Evolutionary conservation across 2,888 invertebrate genomes (phyloP), one percentile per base, ranked within the genome.

Genomic region (Trilocha varians): DNA sequence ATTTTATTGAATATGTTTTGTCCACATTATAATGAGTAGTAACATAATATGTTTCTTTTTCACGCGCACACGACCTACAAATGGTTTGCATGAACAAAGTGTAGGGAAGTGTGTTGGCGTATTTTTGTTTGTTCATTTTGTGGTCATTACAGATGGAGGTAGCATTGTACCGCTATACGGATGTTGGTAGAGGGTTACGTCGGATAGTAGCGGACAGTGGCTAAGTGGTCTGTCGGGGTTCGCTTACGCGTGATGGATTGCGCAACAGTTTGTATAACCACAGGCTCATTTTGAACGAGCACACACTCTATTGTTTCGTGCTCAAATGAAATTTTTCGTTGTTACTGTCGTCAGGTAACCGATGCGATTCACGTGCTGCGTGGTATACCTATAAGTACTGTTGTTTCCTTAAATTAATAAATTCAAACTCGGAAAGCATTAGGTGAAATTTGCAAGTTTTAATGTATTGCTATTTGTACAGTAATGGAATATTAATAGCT

Each of bases 221-320:
- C 70, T 78, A 79, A 79, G 78, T 79, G 76, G 68, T 69, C 72
- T 73, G 73, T 78, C 78, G 70, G 63, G 66, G 56, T 65, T 65
- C 66, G 67, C 71, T 66, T 69, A 62, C 70, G 62, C 60, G 71
- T 78, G 78, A 78, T 78, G 76, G 78, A 78, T 78, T 64, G 70
- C 66, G 51, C 65, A 59, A 52, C 67, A 63, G 64, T 61, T 61
- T 56, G 60, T 62, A 60, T 62, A 65, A 57, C 61, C 37, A 59
- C 56, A 62, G 65, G 64, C 63, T 63, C 61, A 61, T 64, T 65
- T 62, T 59, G 62, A 66, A 59, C 62, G 59, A 25, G 11, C 25
- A 4, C 2, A 25, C 25, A 11, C 8, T 11, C 25, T 25, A 34
- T 13, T 3, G 11, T 34, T 34, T 34, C n/a, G 34, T 34, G 13